Conservation (phyloP, 2,888 invertebrate species). For the Chalcis sispes region DNA sequence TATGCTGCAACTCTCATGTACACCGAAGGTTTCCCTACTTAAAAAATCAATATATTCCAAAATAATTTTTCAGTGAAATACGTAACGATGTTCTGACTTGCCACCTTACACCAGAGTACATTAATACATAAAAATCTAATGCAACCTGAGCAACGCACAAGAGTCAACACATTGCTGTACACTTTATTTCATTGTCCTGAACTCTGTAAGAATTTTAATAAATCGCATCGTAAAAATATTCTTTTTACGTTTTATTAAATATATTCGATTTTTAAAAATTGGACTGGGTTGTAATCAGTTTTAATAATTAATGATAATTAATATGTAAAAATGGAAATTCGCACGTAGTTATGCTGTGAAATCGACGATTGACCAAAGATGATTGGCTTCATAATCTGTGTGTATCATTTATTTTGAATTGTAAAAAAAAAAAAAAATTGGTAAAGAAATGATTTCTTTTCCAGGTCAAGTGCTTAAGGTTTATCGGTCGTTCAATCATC, state of each 20-base stretch:
- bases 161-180: conserved; percentile 50
- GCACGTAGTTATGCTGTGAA: conserved; percentile 37
- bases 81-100: conserved; percentile 37
- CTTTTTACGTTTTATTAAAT: conserved; percentile 27
- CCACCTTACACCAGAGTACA: conserved; percentile 32
- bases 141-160: conserved; percentile 41
- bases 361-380: conserved; percentile 48
- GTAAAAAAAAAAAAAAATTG: conserved; percentile 58
- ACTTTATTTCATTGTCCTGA: conserved; percentile 29
- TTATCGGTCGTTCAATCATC: conserved; percentile 66
- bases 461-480: conserved; percentile 44
- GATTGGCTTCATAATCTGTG: conserved; percentile 66
- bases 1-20: conserved; percentile 27
- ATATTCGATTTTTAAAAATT: conserved; percentile 17
- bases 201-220: conserved; percentile 10
- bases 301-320: conserved; percentile 29
- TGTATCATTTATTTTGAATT: conserved; percentile 60
- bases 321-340: conserved; percentile 47
- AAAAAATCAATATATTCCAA: conserved; percentile 35
- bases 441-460: conserved; percentile 58
- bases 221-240: conserved; percentile 16
- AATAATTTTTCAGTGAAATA: conserved; percentile 31
- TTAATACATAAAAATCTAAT: conserved; percentile 37
- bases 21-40: conserved; percentile 6
- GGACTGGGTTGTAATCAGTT: neutral